Base-by-base conservation (phyloP, 2,888 invertebrate species). In the Aricia artaxerxes region DNA sequence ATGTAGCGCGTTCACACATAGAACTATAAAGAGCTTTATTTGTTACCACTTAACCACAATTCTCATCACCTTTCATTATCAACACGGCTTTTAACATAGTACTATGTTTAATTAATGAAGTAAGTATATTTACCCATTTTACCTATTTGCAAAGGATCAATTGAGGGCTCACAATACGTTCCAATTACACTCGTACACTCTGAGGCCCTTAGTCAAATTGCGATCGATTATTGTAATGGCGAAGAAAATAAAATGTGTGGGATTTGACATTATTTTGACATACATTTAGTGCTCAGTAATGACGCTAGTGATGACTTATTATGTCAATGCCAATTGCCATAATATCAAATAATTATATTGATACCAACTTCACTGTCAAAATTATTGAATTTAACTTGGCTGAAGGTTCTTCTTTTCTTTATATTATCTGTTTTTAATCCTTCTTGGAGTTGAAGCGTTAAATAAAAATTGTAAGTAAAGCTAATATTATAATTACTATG, bases 1-100 rank as follows among this genome's bases (percentile, higher is more conserved):
- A 85, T 85, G 85, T 84, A 83, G 82, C 83, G 80, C 81, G 80
- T 84, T 86, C 84, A 79, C 78, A 82, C 83, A 86, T 79, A 78
- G 76, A 80, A 83, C 85, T 87, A 88, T 80, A 76, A 76, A 76
- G 31, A 53, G 35, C 16, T 57, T 57, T 53, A 79, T 57, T 76
- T 76, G 76, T 76, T 76, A 53, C 76, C 76, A 76, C 76, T 53
- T 75, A 38, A 16, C 53, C 76, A 76, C 57, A 76, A 31, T 76
- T 75, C 24, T 24, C 53, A 57, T 53, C 35, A 57, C 35, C 31
- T 76, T 31, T 31, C 53, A 57, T 53, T 76, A 76, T 76, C 76
- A 16, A 76, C 35, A 76, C 35, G 6, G 76, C 76, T 31, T 76
- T 76, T 76, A 76, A 57, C 76, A 24, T 24, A 24, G 31, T 53